Percentiles rank a stretch among this genome's conserved stretches.
Evolutionary conservation across 2,888 invertebrate species (phyloP).

Genomic region (Portevinia maculata): DNA sequence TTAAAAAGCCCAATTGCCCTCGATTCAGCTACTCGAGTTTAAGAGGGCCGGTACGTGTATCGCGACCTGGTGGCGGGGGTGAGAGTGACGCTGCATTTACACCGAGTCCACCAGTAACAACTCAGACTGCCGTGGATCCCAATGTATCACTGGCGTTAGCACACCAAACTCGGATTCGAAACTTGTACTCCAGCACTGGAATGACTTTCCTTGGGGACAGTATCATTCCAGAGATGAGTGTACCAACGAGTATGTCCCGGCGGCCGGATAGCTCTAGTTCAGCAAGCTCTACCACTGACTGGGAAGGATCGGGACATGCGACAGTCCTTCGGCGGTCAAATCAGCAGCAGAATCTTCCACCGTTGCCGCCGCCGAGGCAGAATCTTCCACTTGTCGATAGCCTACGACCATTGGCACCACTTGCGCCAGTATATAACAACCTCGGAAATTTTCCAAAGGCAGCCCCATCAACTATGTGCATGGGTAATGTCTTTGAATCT

Average conservation of each 20-base stretch:
- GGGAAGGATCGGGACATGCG: constrained; percentile 94
- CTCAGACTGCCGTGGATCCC: constrained; percentile 83
- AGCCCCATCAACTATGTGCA: constrained; percentile 49
- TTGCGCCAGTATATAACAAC: constrained; percentile 84
- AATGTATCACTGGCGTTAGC: constrained; percentile 90
- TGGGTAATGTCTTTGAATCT: constrained; percentile 81
- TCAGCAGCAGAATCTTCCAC: constrained; percentile 80
- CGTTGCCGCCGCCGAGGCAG: constrained; percentile 83
- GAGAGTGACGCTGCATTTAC: constrained; percentile 95
- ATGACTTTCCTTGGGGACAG: constrained; percentile 80
- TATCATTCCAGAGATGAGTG: constrained; percentile 78
- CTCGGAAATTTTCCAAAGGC: constrained; percentile 79
- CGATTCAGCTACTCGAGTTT: constrained; percentile 81
- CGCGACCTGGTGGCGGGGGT: constrained; percentile 85
- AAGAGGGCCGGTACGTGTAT: constrained; percentile 82
- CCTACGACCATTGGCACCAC: constrained; percentile 81
- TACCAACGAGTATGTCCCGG: constrained; percentile 78
- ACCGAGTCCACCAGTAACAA: constrained; percentile 90
- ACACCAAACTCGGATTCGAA: constrained; percentile 93
- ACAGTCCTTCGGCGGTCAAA: constrained; percentile 90
- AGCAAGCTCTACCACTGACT: constrained; percentile 93
- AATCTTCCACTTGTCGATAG: constrained; percentile 83
- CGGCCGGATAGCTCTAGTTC: constrained; percentile 90
- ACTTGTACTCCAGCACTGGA: constrained; percentile 85
- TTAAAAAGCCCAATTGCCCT: constrained; percentile 77